Evolutionary conservation across 1,140 invertebrate species (phyloP).

Genomic region (Asbolus verrucosus): DNA sequence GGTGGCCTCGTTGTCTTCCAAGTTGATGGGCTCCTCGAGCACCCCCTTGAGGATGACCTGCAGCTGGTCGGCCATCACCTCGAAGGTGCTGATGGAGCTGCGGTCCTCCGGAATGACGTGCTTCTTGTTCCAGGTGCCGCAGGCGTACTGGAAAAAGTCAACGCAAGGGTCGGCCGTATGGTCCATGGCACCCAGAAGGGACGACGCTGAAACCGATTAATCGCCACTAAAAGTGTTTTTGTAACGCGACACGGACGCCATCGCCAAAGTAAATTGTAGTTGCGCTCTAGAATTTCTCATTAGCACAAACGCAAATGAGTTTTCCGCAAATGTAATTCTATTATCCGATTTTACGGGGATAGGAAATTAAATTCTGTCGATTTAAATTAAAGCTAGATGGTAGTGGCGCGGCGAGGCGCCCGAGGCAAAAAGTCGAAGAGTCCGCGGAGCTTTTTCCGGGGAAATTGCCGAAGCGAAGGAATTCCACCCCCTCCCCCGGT

Average conservation of each 20-base stretch:
- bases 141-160: conserved; percentile 92
- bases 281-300: conserved; percentile 20
- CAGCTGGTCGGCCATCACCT: conserved; percentile 85
- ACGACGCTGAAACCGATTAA: conserved; percentile 74
- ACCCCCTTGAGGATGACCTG: conserved; percentile 86
- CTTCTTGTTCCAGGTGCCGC: conserved; percentile 89
- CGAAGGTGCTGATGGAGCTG: conserved; percentile 89
- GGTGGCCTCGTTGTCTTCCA: conserved; percentile 77
- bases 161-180: conserved; percentile 82
- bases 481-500: background rate
- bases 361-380: conserved; percentile 38
- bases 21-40: conserved; percentile 76
- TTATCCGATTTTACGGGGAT: conserved; percentile 29
- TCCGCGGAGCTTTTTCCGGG: too few relatives aligned
- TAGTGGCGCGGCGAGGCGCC: too few relatives aligned
- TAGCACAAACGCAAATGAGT: conserved; percentile 30
- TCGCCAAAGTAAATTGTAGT: conserved; percentile 8
- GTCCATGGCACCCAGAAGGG: conserved; percentile 88
- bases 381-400: conserved; percentile 24
- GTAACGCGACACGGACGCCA: background rate
- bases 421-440: too few relatives aligned
- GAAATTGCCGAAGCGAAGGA: background rate
- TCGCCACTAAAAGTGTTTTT: background rate
- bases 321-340: conserved; percentile 34
- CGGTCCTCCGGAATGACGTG: conserved; percentile 91